Conservation (phyloP, 2,888 invertebrate species). For the Netelia fuscicornis region DNA sequence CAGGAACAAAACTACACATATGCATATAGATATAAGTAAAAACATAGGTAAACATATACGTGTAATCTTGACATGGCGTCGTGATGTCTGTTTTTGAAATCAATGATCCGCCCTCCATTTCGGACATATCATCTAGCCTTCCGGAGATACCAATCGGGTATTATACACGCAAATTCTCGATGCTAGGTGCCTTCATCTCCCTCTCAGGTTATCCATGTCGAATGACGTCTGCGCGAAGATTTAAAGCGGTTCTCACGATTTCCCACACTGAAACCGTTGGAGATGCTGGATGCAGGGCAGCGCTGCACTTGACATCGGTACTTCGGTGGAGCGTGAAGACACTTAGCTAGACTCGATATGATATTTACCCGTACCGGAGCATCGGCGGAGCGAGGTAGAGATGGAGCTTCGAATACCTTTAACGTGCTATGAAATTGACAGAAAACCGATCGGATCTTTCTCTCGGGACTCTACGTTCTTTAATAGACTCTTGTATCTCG, state of each 20-base stretch:
- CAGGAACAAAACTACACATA: not conserved
- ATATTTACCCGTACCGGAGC: conserved; percentile 20
- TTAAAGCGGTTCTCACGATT: conserved; percentile 22
- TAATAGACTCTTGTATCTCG: not conserved
- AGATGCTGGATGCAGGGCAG: conserved; percentile 46
- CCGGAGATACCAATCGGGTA: conserved; percentile 8
- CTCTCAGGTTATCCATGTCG: conserved; percentile 27
- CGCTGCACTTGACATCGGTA: conserved; percentile 60
- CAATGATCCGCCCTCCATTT: conserved; percentile 28
- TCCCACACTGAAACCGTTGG: conserved; percentile 23
- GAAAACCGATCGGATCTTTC: conserved; percentile 47
- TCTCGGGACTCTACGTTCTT: conserved; percentile 20
- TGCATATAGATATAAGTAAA: not conserved
- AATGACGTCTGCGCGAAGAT: conserved; percentile 44
- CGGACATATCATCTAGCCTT: not conserved
- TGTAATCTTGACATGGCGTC: not conserved
- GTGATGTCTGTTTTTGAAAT: conserved; percentile 50
- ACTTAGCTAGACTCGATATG: conserved; percentile 42
- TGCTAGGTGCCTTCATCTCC: not conserved
- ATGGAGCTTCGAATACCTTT: conserved; percentile 25
- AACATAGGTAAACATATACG: conserved; percentile 8
- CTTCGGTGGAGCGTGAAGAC: conserved; percentile 53
- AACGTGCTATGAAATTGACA: conserved; percentile 58
- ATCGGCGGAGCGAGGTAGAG: conserved; percentile 4
- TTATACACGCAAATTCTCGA: not conserved